phyloP scores from a whole-genome alignment of 2,888 invertebrate genomes.

The Drepana falcataria region DNA sequence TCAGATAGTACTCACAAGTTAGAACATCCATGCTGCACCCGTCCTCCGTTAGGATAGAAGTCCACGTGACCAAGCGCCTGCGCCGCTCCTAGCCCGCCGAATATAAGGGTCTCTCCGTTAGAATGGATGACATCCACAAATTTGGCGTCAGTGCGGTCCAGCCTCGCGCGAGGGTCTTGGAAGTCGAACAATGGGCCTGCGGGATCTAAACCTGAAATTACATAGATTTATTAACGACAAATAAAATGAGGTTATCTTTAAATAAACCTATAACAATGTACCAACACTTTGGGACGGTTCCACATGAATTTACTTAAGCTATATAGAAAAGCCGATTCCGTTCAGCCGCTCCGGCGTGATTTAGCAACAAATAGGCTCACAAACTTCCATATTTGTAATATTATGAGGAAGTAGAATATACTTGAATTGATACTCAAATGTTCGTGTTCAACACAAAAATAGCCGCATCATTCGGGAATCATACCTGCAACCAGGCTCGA shows the following conservation, averaged over 20 bases:
- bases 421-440: no score
- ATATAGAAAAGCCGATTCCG: no score
- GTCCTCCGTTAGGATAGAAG: constrained; percentile 94
- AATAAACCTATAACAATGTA: background rate
- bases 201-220: constrained; percentile 86
- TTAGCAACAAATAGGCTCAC: no score
- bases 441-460: no score
- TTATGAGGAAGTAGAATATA: no score
- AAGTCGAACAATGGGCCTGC: constrained; percentile 95
- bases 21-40: constrained; percentile 94
- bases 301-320: no score
- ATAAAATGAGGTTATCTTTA: background rate
- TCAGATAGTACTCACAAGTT: constrained; percentile 78
- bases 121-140: constrained; percentile 97
- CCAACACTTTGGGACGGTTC: no score
- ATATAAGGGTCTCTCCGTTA: constrained; percentile 93
- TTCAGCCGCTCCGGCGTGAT: no score
- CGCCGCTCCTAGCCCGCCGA: constrained; percentile 93
- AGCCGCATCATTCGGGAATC: no score
- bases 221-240: background rate
- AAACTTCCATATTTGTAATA: no score
- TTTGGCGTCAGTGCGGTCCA: constrained; percentile 90
- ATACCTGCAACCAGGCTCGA: no score
- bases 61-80: constrained; percentile 96
- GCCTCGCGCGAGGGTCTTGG: constrained; percentile 89